These are phyloP conservation scores for Catostylus mosaicus DNA, from an alignment of 30 jellyfish, hydroid and myxozoan species.

Conservation along the genomic window DNA sequence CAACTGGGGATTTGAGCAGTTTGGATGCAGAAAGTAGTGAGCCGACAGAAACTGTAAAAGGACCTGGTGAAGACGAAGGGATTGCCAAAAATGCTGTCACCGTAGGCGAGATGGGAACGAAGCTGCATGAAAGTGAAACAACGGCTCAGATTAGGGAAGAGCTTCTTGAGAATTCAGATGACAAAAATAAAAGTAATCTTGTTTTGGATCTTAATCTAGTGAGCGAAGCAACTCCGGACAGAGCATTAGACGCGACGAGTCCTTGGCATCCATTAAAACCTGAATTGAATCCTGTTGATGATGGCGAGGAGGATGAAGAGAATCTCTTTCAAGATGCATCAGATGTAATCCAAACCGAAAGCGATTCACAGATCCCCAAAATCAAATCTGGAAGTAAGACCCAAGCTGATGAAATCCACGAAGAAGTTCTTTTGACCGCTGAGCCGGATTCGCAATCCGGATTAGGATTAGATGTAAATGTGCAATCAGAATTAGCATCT, in stretches of 20 bases:
- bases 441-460: not conserved
- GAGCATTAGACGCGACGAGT: not conserved
- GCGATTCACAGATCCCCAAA: not conserved
- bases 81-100: not conserved
- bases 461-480: not conserved
- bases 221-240: not conserved
- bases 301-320: constrained; percentile 14
- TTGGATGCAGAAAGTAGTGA: constrained; percentile 26
- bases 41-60: constrained; percentile 2
- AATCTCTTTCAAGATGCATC: constrained; percentile 45
- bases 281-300: not conserved
- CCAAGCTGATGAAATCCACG: not conserved
- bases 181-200: not conserved
- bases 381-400: not conserved
- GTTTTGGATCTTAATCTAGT: not conserved
- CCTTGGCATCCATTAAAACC: constrained; percentile 72
- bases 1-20: constrained; percentile 59
- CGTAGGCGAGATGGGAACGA: not conserved
- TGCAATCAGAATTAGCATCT: not conserved
- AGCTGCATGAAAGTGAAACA: not conserved
- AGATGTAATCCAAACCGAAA: constrained; percentile 5
- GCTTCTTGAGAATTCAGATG: not conserved
- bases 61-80: not conserved
- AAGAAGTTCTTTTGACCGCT: not conserved
- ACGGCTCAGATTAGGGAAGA: not conserved